Evolutionary conservation across 2,797 vertebrate species (phyloP), one percentile per base, ranked within the genome.

Genomic region (Clamator glandarius): DNA sequence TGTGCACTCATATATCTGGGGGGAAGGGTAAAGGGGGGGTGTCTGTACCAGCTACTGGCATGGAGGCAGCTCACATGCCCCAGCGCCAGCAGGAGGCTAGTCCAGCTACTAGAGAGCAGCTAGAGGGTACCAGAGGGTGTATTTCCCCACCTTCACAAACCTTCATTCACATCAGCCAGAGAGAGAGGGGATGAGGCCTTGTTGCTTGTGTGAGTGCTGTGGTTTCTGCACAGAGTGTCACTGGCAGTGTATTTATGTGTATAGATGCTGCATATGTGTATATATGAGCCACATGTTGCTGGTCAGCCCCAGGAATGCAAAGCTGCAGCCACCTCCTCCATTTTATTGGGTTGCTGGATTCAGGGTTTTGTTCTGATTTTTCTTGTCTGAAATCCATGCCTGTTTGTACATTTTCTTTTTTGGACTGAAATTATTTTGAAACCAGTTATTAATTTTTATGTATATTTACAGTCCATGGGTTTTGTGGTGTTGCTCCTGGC

Each of bases 371-470:
- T 54, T 55, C n/a, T 88, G 29, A 19, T 55, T 92, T 83, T 70
- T 73, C 59, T 59, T 55, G 29, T 41, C 11, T 1, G 7, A 78
- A 72, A 69, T 31, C n/a, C 25, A 58, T 36, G 51, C 46, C 15
- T 54, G 16, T 66, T 80, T 50, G 23, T 52, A 28, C 20, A 20
- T 50, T 88, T 78, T 12, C 9, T 90, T 66, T 75, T 25, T 31
- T 84, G 24, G 35, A 51, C 33, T 52, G 15, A 46, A 84, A 26
- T 36, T 28, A 62, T 68, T 91, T 91, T 39, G 24, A 84, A 81
- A 78, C 24, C 29, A 59, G 50, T 79, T 77, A 33, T 75, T 95
- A 79, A 84, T 87, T 90, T 91, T 51, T 63, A 57, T 17, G 12
- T 31, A 9, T 6, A 0, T 66, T 92, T 90, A 51, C 48, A 76